These are phyloP conservation scores for Drosophila sucinea DNA, from an alignment of 1,140 invertebrate genomes.

Conservation along the genomic window DNA sequence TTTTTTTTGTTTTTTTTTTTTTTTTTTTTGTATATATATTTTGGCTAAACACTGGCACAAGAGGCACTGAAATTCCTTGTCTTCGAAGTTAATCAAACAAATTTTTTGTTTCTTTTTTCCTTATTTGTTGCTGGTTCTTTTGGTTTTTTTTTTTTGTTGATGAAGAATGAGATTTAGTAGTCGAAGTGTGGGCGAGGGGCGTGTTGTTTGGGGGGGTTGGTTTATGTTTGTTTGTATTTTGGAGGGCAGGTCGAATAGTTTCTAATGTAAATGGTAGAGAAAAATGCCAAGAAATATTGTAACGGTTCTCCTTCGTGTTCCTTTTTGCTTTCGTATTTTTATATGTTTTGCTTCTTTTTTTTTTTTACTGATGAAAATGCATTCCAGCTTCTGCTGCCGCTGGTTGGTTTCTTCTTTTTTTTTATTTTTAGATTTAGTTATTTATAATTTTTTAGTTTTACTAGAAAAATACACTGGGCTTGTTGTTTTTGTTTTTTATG, in stretches of 20 bases:
- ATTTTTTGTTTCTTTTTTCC: constrained; percentile 46
- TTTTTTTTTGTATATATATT: constrained; percentile 78
- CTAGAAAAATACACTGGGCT: constrained; percentile 79
- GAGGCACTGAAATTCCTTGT: constrained; percentile 82
- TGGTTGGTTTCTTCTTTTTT: constrained; percentile 43
- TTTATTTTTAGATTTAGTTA: constrained; percentile 45
- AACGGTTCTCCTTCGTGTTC: constrained; percentile 49
- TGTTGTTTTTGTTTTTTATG: constrained; percentile 40
- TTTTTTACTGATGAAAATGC: constrained; percentile 65
- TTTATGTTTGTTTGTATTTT: constrained; percentile 49
- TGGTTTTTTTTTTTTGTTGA: constrained; percentile 28
- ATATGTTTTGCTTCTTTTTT: constrained; percentile 4
- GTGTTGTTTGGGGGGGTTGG: constrained; percentile 25
- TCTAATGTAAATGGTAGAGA: constrained; percentile 30
- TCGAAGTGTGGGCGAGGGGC: neutral
- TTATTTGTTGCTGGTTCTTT: constrained; percentile 33
- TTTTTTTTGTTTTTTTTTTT: constrained; percentile 26
- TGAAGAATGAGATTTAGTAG: constrained; percentile 15
- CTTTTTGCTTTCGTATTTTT: constrained; percentile 33
- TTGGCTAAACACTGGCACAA: constrained; percentile 81
- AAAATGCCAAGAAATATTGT: constrained; percentile 77
- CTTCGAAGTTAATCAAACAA: constrained; percentile 76
- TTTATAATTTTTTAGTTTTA: constrained; percentile 60
- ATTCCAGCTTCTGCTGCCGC: constrained; percentile 62
- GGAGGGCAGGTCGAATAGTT: constrained; percentile 1